Conservation (phyloP, 2,797 vertebrate species). For the Allobates femoralis region DNA sequence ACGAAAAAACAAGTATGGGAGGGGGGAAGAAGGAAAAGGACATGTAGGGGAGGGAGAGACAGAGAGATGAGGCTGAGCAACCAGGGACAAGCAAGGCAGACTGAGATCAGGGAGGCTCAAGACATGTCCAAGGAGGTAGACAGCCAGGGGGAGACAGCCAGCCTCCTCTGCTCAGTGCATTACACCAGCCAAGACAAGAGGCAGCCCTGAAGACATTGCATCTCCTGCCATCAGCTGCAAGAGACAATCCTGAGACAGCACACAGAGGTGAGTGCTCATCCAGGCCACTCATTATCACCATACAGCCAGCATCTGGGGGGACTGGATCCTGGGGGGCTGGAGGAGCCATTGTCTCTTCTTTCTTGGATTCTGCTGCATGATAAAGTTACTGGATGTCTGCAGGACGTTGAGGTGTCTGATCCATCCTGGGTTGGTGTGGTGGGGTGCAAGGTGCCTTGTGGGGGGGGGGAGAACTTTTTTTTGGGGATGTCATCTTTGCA, state of each 20-base stretch:
- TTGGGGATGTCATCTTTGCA: background rate
- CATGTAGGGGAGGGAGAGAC: constrained; percentile 31
- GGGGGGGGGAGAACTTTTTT: background rate
- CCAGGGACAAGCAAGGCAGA: constrained; percentile 40
- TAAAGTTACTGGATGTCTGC: constrained; percentile 1
- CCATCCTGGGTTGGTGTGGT: background rate
- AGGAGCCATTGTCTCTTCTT: background rate
- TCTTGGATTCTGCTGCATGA: background rate
- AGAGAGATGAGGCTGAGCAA: constrained; percentile 32
- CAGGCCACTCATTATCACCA: background rate
- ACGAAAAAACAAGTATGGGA: constrained; percentile 30
- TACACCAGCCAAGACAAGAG: constrained; percentile 23
- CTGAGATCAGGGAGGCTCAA: constrained; percentile 54
- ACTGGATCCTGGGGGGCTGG: no score
- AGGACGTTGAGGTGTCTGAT: background rate
- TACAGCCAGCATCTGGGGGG: background rate
- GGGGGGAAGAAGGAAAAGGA: constrained; percentile 34
- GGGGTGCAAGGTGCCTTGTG: background rate
- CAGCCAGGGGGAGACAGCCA: constrained; percentile 40
- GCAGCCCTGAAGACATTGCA: constrained; percentile 17
- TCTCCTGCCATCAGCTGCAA: constrained; percentile 30
- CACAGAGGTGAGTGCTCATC: constrained; percentile 41
- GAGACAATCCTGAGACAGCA: constrained; percentile 9
- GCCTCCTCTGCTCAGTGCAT: constrained; percentile 28
- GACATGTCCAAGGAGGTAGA: constrained; percentile 48